Conservation (phyloP, 2,113 vertebrate species). For the Choloepus hoffmanni region DNA sequence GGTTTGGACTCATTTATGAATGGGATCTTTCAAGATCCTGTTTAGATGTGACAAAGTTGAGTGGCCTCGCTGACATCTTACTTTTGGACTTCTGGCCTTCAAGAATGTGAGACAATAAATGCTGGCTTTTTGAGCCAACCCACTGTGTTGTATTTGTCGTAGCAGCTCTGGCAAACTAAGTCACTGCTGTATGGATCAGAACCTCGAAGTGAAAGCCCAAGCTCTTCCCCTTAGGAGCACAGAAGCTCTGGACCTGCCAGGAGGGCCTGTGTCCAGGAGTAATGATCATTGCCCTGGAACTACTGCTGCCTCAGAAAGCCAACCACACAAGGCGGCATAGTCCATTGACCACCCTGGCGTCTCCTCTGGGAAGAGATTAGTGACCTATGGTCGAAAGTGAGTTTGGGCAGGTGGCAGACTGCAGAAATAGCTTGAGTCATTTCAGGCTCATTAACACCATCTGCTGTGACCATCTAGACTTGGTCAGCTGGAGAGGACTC, state of each 20-base stretch:
- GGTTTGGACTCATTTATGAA: too few relatives aligned
- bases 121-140: too few relatives aligned
- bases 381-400: conserved; percentile 12
- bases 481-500: conserved; percentile 60
- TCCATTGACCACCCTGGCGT: not conserved
- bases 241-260: not conserved
- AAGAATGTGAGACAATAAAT: too few relatives aligned
- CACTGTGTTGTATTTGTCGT: too few relatives aligned
- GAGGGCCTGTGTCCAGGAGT: not conserved
- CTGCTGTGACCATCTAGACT: not conserved
- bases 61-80: too few relatives aligned
- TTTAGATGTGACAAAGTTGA: too few relatives aligned
- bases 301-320: not conserved
- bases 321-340: not conserved
- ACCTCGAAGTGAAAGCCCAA: not conserved
- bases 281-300: fast-evolving
- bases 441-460: conserved; percentile 67
- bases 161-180: too few relatives aligned
- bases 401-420: not conserved
- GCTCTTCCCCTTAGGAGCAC: not conserved
- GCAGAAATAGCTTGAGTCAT: conserved; percentile 37
- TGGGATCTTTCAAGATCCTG: too few relatives aligned
- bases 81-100: too few relatives aligned
- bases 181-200: not conserved
- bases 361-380: conserved; percentile 26